These are phyloP conservation scores for Centropristis striata DNA, from an alignment of 2,113 vertebrate genomes.

Conservation along the genomic window DNA sequence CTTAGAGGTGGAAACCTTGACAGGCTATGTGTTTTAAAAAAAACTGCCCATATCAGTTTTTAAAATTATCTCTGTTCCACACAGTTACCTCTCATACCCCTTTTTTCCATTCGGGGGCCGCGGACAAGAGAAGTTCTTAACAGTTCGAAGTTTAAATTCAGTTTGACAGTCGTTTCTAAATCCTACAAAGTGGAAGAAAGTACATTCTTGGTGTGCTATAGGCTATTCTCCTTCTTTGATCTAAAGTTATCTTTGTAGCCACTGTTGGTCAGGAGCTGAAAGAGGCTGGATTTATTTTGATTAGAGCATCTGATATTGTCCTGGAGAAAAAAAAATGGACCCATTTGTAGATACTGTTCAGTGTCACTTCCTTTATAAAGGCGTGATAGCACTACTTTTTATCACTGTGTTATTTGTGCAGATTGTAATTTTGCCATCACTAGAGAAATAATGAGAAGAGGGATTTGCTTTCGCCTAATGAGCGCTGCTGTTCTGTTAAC, in stretches of 20 bases:
- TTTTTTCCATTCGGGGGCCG: neutral
- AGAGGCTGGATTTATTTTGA: neutral
- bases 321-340: neutral
- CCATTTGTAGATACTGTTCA: conserved; percentile 6
- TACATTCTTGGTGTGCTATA: neutral
- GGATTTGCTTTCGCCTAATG: conserved; percentile 41
- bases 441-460: conserved; percentile 27
- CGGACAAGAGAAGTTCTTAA: neutral
- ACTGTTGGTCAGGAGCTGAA: conserved; percentile 9
- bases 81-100: conserved; percentile 34
- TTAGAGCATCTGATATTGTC: neutral
- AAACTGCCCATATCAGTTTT: conserved; percentile 25
- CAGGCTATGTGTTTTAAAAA: conserved; percentile 5
- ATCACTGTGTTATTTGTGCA: conserved; percentile 10
- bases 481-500: conserved; percentile 15
- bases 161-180: conserved; percentile 33
- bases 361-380: neutral
- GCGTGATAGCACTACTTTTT: neutral
- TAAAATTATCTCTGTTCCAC: conserved; percentile 33
- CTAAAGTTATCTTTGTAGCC: neutral
- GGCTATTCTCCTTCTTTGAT: conserved; percentile 16
- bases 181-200: neutral
- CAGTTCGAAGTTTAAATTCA: conserved; percentile 33
- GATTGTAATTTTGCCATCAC: conserved; percentile 31
- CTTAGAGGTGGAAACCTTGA: conserved; percentile 22